Evolutionary conservation across 35 echinoderm and acorn worm species (phyloP), one percentile per base, ranked within the genome.

Genomic region (Holothuria glaberrima): DNA sequence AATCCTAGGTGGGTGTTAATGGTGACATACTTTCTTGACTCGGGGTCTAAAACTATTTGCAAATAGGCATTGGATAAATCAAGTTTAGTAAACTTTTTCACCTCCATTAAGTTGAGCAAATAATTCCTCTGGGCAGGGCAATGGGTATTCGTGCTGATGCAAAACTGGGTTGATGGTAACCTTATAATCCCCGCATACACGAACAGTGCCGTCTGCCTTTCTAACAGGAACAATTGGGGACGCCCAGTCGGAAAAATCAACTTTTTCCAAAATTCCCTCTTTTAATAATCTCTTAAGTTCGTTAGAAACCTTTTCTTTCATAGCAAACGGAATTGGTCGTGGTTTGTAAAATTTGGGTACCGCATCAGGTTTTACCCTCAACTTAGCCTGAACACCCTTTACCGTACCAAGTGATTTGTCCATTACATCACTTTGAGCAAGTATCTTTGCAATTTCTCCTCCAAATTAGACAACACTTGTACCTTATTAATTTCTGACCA

Each of bases 1-100:
- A 74, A 88, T 5, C 83, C 83, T 16, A 68, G 26, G 65, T 91
- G 78, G 6, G 77, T 91, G 57, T 91, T 91, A 3, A 79, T 35
- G 12, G 71, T 79, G 9, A 80, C 52, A 41, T 34, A 62, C 63
- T 67, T 87, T 77, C 73, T 77, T 34, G 73, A 77, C 73, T 68
- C 64, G 9, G 64, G 64, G 64, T 68, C 64, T 68, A 68, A 68
- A 68, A 68, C 64, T 68, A 68, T 68, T 26, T 68, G 64, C 64
- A 68, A 68, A 68, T 68, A 68, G 19, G 9, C 30, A 32, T 68
- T 45, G 69, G 54, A 38, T 20, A 36, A 52, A 58, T 90, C 64
- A 30, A 72, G 30, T 34, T 50, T 46, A 50, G 48, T 9, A 22
- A 72, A 52, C 27, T 27, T 83, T n/a, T 54, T 59, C 29, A 4